Evolutionary conservation across 1,140 invertebrate genomes (phyloP).

Genomic region (Trichoplusia ni): DNA sequence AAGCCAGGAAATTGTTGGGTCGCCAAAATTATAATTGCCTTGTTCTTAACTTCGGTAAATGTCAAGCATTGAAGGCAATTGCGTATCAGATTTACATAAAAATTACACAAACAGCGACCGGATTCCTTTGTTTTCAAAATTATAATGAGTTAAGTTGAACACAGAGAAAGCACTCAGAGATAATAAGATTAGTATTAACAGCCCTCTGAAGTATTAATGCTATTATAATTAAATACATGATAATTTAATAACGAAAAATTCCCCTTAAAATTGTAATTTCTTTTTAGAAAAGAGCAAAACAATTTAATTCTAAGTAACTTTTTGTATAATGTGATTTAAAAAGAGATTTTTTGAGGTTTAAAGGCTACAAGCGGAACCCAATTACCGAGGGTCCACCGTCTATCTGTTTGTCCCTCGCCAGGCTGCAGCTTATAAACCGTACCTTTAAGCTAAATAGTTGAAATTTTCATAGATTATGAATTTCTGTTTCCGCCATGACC

Average conservation of each 20-base stretch:
- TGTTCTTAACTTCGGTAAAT: not conserved
- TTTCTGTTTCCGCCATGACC: too few relatives aligned
- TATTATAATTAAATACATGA: constrained; percentile 8
- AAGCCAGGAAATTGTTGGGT: too few relatives aligned
- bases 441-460: too few relatives aligned
- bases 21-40: not conserved
- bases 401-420: too few relatives aligned
- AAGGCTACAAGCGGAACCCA: too few relatives aligned
- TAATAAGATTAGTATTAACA: constrained; percentile 16
- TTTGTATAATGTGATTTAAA: too few relatives aligned
- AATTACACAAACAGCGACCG: not conserved
- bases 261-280: not conserved
- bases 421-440: too few relatives aligned
- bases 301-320: too few relatives aligned
- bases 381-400: too few relatives aligned
- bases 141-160: constrained; percentile 26
- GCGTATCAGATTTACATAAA: constrained; percentile 11
- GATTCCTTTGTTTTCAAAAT: constrained; percentile 21
- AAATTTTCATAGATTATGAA: too few relatives aligned
- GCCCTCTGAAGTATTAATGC: constrained; percentile 15
- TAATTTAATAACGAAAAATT: not conserved
- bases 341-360: too few relatives aligned
- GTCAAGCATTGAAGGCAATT: not conserved
- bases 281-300: too few relatives aligned
- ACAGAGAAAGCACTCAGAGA: constrained; percentile 18